Base-by-base conservation (phyloP, 2,888 invertebrate genomes). In the Iphiclides podalirius region DNA sequence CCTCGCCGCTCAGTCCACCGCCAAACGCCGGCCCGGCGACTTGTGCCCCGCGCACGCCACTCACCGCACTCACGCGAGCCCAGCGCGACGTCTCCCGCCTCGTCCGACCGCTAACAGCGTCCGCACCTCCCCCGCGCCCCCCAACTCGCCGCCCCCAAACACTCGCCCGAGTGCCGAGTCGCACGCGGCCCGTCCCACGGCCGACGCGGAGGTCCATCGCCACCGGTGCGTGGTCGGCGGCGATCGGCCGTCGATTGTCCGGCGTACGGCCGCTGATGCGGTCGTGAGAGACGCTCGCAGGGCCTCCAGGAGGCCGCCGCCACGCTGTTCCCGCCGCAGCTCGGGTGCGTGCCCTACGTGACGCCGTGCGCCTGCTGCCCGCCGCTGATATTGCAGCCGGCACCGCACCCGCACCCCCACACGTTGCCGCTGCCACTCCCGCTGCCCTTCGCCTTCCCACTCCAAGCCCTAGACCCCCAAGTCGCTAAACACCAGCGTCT, bases 291-390 rank as follows among this genome's bases (percentile, higher is more conserved):
- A n/a, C 78, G 79, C 26, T 37, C n/a, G 43, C 49, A 43, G 26
- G 88, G 88, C 87, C 87, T 87, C 88, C 60, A 69, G 78, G 87
- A 87, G 88, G 87, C 86, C 87, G 87, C 86, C 87, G 85, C 73
- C 88, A 87, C 87, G 86, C 87, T 88, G 88, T 88, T 88, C 84
- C 83, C 87, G 80, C 87, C 87, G 88, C 88, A 86, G 88, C 83
- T 86, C 64, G 86, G 85, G 82, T 87, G 88, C 80, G 89, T 86
- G 81, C 80, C 87, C 78, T 86, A 88, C 84, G 88, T 83, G 79
- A 81, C 82, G 80, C 83, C 81, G 78, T 87, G 87, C 81, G 78
- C 80, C 73, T 88, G 87, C 78, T 87, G 86, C 75, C 82, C 80
- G 71, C 82, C 81, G 71, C 75, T 84, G 72, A 67, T 75, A 79